Evolutionary conservation across 2,888 invertebrate genomes (phyloP), one percentile per base, ranked within the genome.

Genomic region (Xestia ashworthii): DNA sequence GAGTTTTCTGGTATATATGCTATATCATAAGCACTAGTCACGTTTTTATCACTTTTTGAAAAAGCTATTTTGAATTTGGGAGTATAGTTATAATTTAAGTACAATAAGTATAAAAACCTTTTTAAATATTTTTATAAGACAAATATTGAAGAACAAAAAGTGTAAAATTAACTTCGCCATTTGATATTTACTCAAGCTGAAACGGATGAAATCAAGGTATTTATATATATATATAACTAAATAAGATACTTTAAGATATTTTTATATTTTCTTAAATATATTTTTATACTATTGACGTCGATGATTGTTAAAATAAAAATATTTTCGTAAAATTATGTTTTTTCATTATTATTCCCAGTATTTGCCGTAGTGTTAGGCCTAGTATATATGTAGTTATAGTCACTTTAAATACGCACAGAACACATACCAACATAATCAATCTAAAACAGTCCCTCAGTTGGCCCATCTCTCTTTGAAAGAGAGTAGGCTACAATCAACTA

Each of bases 221-320:
- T n/a, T 12, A 11, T n/a, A n/a, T n/a, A n/a, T n/a, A n/a, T n/a
- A n/a, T n/a, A n/a, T 38, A 62, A 25, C 48, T 55, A 58, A 46
- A 41, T 78, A 25, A 19, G 14, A 0, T 50, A 32, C 4, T n/a
- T 22, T 58, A 74, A 74, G 19, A 58, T 53, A 71, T 80, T 70
- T 81, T 66, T 58, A 32, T 81, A 50, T 62, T 67, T 67, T 16
- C 3, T 48, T n/a, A 41, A 22, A 19, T 16, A 32, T 44, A 32
- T 44, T 62, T 73, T 55, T 68, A 65, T 5, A 44, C 25, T 5
- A 41, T 48, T 69, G n/a, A 58, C 22, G 41, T 41, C 12, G 22
- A 55, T 55, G 16, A 48, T 79, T 72, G 50, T 79, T 60, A 44
- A 11, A 74, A 76, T 84, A 76, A 81, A 82, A 69, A 38, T 60